Evolutionary conservation across 2,113 vertebrate species (phyloP).

Genomic region (Colinus virginianus): DNA sequence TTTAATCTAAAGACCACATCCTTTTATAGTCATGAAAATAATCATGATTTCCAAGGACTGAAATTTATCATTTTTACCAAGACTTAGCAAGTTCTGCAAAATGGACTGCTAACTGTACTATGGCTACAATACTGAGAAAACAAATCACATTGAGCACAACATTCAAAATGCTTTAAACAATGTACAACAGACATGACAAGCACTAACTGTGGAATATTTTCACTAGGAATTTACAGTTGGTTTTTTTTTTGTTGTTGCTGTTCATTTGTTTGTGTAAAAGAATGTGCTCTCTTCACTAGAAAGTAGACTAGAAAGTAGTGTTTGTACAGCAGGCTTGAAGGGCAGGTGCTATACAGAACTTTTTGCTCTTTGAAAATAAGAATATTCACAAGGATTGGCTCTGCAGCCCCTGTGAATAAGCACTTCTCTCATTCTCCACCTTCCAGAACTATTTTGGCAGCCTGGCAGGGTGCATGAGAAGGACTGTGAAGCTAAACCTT

Average conservation of each 20-base stretch:
- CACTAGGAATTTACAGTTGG: background rate
- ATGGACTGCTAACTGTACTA: background rate
- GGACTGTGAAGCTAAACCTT: background rate
- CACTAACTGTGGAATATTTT: background rate
- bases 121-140: background rate
- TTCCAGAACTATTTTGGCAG: background rate
- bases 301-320: background rate
- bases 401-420: background rate
- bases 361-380: background rate
- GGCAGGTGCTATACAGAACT: background rate
- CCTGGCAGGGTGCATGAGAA: background rate
- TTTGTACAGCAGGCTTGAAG: background rate
- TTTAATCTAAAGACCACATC: background rate
- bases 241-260: too few relatives aligned
- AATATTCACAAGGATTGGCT: background rate
- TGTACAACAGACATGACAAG: background rate
- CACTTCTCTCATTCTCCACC: background rate
- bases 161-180: background rate
- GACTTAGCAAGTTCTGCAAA: background rate
- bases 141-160: background rate
- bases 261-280: background rate
- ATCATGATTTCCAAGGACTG: background rate
- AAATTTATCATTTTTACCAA: background rate
- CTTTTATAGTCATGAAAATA: constrained; percentile 2
- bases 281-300: background rate